Percentiles rank a stretch among this genome's conserved stretches.
phyloP scores from a whole-genome alignment of 1,140 invertebrate genomes.

The Eriocheir sinensis region DNA sequence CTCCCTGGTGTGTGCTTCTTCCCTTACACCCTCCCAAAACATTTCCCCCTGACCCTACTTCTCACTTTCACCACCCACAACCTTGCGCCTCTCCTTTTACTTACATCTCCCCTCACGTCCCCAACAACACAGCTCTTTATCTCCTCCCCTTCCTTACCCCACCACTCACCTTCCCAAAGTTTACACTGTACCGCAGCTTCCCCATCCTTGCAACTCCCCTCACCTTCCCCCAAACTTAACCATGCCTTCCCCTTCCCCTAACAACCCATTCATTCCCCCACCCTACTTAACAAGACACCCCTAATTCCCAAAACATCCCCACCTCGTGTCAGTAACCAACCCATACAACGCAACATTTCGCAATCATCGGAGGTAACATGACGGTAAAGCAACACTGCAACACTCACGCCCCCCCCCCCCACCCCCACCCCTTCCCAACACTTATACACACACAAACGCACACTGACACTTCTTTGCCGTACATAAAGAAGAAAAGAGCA shows the following conservation, averaged over 20 bases:
- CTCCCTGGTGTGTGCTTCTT: too few relatives aligned
- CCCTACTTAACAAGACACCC: too few relatives aligned
- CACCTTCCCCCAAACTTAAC: not conserved
- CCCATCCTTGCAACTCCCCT: not conserved
- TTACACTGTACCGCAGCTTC: not conserved
- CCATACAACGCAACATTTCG: not conserved
- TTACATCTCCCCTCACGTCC: too few relatives aligned
- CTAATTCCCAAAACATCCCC: too few relatives aligned
- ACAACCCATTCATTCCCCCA: too few relatives aligned
- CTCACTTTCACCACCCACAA: not conserved
- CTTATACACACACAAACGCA: not conserved
- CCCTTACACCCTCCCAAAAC: not conserved
- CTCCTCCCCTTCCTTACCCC: not conserved
- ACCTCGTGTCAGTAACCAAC: not conserved
- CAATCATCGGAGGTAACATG: not conserved
- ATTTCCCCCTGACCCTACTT: not conserved
- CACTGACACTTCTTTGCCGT: too few relatives aligned
- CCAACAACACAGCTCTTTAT: too few relatives aligned
- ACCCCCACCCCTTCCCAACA: too few relatives aligned
- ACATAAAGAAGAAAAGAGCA: too few relatives aligned
- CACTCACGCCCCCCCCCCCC: too few relatives aligned
- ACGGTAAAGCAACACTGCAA: not conserved
- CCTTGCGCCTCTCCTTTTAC: not conserved
- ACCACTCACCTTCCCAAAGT: not conserved
- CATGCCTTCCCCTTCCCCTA: not conserved